Percentiles rank a stretch among this genome's conserved stretches.
Evolutionary conservation across 2,797 vertebrate species (phyloP).

Genomic region (Podarcis siculus): DNA sequence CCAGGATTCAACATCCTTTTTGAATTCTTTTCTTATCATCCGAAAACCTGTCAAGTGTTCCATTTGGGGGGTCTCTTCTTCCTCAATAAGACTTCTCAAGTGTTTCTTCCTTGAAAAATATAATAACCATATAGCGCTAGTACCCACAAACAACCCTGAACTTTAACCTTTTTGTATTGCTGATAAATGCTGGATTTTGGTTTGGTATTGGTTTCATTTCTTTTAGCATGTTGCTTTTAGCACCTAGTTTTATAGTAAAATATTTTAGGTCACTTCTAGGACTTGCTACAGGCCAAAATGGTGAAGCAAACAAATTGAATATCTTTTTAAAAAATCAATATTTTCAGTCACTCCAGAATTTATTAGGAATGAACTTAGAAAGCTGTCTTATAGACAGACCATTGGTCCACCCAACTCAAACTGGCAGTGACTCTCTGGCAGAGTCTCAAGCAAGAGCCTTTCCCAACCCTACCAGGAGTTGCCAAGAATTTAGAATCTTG

Average conservation of each 20-base stretch:
- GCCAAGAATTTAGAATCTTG: too few species aligned
- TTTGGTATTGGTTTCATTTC: neutral
- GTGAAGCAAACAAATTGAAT: neutral
- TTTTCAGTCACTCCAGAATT: neutral
- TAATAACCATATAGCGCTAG: neutral
- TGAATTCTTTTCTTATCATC: neutral
- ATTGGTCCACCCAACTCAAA: too few species aligned
- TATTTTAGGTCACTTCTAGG: neutral
- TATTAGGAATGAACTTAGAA: neutral
- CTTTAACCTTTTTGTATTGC: neutral
- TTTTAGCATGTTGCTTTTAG: neutral
- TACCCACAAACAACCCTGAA: neutral
- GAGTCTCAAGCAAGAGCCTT: too few species aligned
- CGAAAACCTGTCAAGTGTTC: neutral
- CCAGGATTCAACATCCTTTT: neutral
- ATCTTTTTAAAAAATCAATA: neutral
- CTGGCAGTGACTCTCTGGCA: too few species aligned
- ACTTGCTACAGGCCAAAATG: neutral
- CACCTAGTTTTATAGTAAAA: neutral
- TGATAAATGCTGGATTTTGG: neutral
- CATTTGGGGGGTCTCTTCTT: neutral
- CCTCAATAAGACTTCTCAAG: neutral
- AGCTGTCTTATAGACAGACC: neutral
- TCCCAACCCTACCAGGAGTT: too few species aligned
- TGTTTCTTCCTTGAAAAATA: neutral